phyloP scores from a whole-genome alignment of 2,797 vertebrate species.

The Lagorchestes hirsutus region DNA sequence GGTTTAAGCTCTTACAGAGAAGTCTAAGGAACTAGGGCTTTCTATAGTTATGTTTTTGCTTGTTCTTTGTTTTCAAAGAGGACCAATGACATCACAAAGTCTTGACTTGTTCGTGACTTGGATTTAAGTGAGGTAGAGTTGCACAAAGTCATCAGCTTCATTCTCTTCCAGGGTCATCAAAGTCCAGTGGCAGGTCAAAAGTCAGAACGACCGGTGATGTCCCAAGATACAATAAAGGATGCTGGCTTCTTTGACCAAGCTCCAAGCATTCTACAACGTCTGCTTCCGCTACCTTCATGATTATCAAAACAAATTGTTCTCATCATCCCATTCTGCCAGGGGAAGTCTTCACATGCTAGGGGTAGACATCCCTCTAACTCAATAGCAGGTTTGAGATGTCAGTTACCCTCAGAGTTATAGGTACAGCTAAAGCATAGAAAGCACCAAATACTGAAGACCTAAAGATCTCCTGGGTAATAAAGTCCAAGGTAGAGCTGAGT shows the following conservation, averaged over 20 bases:
- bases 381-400: not conserved
- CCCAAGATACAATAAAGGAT: not conserved
- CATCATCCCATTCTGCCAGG: not conserved
- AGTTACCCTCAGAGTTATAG: not conserved
- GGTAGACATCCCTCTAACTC: not conserved
- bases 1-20: not conserved
- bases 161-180: not conserved
- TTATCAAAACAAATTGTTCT: not conserved
- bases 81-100: not conserved
- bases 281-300: not conserved
- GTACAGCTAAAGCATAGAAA: not conserved
- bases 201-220: not conserved
- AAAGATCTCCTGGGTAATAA: not conserved
- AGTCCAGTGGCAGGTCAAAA: not conserved
- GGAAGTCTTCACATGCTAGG: not conserved
- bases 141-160: not conserved
- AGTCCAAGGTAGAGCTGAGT: not conserved
- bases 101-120: not conserved
- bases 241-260: not conserved
- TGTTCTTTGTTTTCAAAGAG: not conserved
- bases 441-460: not conserved
- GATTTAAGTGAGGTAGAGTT: not conserved
- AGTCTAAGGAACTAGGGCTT: not conserved
- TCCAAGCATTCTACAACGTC: fast-evolving
- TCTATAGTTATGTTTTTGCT: not conserved